Conservation (phyloP, 1,140 invertebrate species). For the Paralvinella palmiformis region DNA sequence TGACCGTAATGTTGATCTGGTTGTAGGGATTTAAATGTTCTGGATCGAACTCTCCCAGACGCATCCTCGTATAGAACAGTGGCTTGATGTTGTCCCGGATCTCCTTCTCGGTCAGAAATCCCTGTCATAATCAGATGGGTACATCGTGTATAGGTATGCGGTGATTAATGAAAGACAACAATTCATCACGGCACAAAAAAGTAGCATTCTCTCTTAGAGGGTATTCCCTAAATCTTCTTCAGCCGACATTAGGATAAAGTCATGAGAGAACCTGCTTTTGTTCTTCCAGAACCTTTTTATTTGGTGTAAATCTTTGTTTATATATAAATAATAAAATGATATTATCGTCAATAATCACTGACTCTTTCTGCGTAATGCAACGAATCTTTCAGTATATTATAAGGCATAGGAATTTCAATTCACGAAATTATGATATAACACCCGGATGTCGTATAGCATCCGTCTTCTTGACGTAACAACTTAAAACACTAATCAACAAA, state of each 20-base stretch:
- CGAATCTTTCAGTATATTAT: background rate
- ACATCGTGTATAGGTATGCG: background rate
- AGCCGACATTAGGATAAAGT: background rate
- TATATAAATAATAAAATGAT: too few relatives aligned
- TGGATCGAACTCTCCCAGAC: slow-evolving; percentile 42
- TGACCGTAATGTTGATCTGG: slow-evolving; percentile 21
- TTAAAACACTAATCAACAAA: background rate
- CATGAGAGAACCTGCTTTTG: background rate
- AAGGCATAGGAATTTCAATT: background rate
- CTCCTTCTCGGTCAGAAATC: slow-evolving; percentile 16
- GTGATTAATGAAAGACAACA: background rate
- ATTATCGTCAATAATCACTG: too few relatives aligned
- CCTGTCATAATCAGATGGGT: background rate
- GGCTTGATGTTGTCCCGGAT: slow-evolving; percentile 28
- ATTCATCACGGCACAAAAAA: background rate
- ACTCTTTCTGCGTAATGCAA: too few relatives aligned
- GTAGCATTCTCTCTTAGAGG: background rate
- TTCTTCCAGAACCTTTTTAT: background rate
- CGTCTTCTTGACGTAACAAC: background rate
- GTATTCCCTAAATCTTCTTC: background rate
- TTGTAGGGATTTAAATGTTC: slow-evolving; percentile 33
- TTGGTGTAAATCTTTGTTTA: too few relatives aligned
- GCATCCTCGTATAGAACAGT: slow-evolving; percentile 39
- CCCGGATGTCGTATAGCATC: background rate
- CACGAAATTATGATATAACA: background rate